Evolutionary conservation across 1,140 invertebrate genomes (phyloP).

Genomic region (Drosophila funebris): DNA sequence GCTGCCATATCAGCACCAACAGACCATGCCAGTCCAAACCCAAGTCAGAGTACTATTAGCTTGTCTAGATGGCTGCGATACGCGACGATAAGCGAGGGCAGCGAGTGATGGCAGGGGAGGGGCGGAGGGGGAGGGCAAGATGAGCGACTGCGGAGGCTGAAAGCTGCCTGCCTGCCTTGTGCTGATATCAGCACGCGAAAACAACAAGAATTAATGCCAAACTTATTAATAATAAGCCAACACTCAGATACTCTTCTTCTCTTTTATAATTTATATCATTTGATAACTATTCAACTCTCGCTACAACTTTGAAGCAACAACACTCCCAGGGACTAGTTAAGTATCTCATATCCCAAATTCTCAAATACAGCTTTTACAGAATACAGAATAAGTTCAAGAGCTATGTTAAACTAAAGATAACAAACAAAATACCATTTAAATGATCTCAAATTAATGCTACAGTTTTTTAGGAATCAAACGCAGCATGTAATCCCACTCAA

Average conservation of each 20-base stretch:
- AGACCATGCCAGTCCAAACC: slow-evolving; percentile 12
- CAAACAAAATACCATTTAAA: too few species aligned
- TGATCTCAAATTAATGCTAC: too few species aligned
- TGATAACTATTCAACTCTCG: too few species aligned
- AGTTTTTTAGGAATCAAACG: too few species aligned
- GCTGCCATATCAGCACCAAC: slow-evolving; percentile 35
- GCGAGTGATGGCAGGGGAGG: background rate
- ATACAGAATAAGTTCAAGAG: too few species aligned
- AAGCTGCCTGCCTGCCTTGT: slow-evolving; percentile 3
- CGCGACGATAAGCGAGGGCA: slow-evolving; percentile 30
- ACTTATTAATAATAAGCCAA: background rate
- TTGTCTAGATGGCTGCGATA: slow-evolving; percentile 55
- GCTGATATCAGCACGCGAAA: slow-evolving; percentile 42
- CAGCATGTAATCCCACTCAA: too few species aligned
- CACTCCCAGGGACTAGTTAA: too few species aligned
- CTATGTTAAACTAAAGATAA: too few species aligned
- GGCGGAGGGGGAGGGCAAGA: background rate
- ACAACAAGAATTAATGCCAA: background rate
- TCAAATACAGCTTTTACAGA: too few species aligned
- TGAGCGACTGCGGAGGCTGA: slow-evolving; percentile 24
- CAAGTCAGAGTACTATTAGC: slow-evolving; percentile 49
- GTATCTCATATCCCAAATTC: too few species aligned
- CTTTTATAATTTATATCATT: too few species aligned
- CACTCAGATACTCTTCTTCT: background rate
- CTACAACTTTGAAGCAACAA: too few species aligned